phyloP scores from a whole-genome alignment of 2,888 invertebrate species.

The Coenonympha glycerion region DNA sequence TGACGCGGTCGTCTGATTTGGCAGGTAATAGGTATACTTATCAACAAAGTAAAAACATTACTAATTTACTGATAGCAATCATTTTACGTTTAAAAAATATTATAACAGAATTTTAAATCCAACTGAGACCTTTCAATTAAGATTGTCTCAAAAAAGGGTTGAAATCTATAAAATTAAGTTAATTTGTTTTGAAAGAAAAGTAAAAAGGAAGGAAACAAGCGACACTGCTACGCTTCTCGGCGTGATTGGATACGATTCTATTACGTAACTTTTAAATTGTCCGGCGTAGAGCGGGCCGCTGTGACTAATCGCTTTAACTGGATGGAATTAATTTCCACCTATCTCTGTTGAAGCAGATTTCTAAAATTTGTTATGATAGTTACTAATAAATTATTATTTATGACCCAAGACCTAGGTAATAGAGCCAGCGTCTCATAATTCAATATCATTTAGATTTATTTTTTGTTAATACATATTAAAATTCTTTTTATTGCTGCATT shows the following conservation, averaged over 20 bases:
- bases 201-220: slow-evolving; percentile 50
- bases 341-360: slow-evolving; percentile 15
- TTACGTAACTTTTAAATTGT: slow-evolving; percentile 17
- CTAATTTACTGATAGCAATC: too few species aligned
- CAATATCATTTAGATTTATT: too few species aligned
- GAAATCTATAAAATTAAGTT: too few species aligned
- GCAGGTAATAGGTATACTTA: too few species aligned
- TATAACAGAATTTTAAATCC: not conserved
- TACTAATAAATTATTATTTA: too few species aligned
- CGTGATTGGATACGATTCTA: slow-evolving; percentile 55
- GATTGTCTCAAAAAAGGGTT: slow-evolving; percentile 36
- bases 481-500: too few species aligned
- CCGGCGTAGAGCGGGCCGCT: slow-evolving; percentile 8
- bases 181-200: slow-evolving; percentile 48
- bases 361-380: slow-evolving; percentile 15
- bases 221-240: slow-evolving; percentile 46
- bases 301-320: slow-evolving; percentile 13
- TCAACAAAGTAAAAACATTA: too few species aligned
- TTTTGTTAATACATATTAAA: too few species aligned
- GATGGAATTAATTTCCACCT: slow-evolving; percentile 14
- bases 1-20: too few species aligned
- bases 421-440: too few species aligned
- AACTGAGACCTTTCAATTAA: slow-evolving; percentile 30
- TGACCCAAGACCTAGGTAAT: too few species aligned
- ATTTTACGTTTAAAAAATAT: too few species aligned